A percentile compares a stretch with the other conserved stretches of the same genome.
phyloP scores from a whole-genome alignment of 2,113 vertebrate genomes.

The Hydropotes inermis region DNA sequence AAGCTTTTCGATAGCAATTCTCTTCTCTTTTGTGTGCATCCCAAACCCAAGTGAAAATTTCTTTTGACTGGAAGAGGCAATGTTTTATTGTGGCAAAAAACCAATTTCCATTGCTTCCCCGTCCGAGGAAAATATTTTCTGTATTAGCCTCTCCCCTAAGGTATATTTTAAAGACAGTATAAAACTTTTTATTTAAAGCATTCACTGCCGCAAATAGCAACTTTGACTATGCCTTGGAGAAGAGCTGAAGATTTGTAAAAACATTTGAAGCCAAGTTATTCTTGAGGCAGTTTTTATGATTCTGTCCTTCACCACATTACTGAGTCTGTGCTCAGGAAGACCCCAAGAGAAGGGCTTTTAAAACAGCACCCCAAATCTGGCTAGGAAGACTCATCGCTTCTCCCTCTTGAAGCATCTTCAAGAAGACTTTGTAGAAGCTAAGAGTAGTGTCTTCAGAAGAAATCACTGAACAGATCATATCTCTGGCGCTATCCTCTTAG shows the following conservation, averaged over 20 bases:
- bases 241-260: neutral
- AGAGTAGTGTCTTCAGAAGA: neutral
- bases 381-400: neutral
- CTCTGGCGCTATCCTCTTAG: neutral
- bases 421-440: neutral
- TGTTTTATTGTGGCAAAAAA: neutral
- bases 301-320: neutral
- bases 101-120: neutral
- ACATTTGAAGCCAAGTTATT: neutral
- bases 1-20: conserved; percentile 41
- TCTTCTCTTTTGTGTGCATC: conserved; percentile 36
- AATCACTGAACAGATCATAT: neutral
- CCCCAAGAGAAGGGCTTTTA: neutral
- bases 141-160: neutral
- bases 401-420: neutral
- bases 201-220: neutral
- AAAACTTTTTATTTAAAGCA: conserved; percentile 11
- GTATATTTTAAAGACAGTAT: neutral
- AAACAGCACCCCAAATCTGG: neutral
- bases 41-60: neutral
- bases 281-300: neutral
- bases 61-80: neutral
- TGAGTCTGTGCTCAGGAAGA: neutral
- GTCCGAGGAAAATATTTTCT: neutral
- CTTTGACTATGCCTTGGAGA: neutral